Percentiles rank a stretch among this genome's conserved stretches.
These are phyloP conservation scores for Hirtodrosophila alboralis DNA, from an alignment of 2,888 invertebrate genomes.

Conservation along the genomic window DNA sequence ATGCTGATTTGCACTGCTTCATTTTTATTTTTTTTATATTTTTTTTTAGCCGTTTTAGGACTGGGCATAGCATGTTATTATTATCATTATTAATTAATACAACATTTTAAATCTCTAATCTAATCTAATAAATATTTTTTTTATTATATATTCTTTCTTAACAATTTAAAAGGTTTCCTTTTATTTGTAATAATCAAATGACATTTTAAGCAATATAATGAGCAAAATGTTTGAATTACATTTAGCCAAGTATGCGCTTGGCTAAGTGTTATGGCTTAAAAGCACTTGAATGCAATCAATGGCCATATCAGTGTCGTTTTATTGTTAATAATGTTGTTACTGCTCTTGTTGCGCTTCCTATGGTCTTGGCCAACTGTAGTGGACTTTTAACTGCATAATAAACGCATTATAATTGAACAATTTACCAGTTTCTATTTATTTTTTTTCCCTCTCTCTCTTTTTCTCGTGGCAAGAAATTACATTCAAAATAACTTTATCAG, in stretches of 20 bases:
- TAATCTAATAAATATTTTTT: too few species aligned
- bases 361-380: conserved; percentile 11
- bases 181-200: too few species aligned
- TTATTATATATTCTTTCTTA: too few species aligned
- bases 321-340: conserved; percentile 6
- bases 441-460: too few species aligned
- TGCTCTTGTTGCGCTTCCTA: conserved; percentile 9
- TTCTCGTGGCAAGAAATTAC: conserved; percentile 51
- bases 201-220: conserved; percentile 12
- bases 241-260: conserved; percentile 13
- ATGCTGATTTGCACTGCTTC: too few species aligned
- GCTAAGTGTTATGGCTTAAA: conserved; percentile 34
- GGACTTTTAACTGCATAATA: conserved; percentile 62
- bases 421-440: conserved; percentile 77
- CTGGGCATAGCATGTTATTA: too few species aligned
- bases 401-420: conserved; percentile 83
- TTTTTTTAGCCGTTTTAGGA: too few species aligned
- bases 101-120: too few species aligned
- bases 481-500: conserved; percentile 75
- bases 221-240: conserved; percentile 10
- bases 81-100: too few species aligned
- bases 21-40: too few species aligned
- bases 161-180: too few species aligned
- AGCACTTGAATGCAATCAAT: conserved; percentile 38
- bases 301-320: conserved; percentile 50